phyloP scores from a whole-genome alignment of 2,888 invertebrate genomes.

The Lithophane leautieri region DNA sequence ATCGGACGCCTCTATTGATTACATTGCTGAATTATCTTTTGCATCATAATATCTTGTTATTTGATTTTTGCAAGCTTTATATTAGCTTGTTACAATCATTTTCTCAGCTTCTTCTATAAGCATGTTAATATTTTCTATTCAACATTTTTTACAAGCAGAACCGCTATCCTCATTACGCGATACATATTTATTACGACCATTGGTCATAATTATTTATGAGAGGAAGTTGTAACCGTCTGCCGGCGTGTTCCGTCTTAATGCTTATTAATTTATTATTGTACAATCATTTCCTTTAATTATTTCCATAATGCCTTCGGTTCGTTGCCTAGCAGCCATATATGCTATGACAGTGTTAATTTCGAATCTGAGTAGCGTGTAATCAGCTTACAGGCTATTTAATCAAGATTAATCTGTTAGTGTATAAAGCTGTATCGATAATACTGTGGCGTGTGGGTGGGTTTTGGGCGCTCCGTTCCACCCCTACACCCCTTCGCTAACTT shows the following conservation, averaged over 20 bases:
- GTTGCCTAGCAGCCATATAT: slow-evolving; percentile 39
- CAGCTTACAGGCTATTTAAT: slow-evolving; percentile 41
- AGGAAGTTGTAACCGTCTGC: slow-evolving; percentile 57
- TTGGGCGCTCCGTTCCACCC: slow-evolving; percentile 62
- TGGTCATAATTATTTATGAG: slow-evolving; percentile 54
- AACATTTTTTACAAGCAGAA: slow-evolving; percentile 35
- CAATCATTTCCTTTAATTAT: slow-evolving; percentile 53
- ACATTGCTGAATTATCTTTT: slow-evolving; percentile 5
- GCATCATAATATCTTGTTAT: not conserved
- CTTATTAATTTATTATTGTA: slow-evolving; percentile 58
- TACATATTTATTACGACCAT: slow-evolving; percentile 43
- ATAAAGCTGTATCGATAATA: slow-evolving; percentile 45
- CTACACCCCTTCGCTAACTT: slow-evolving; percentile 77
- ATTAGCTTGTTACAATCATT: not conserved
- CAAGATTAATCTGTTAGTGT: slow-evolving; percentile 38
- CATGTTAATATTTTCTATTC: slow-evolving; percentile 18
- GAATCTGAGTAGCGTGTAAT: slow-evolving; percentile 36
- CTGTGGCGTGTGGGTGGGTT: slow-evolving; percentile 40
- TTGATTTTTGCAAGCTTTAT: not conserved
- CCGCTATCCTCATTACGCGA: slow-evolving; percentile 46
- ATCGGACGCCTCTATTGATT: slow-evolving; percentile 4
- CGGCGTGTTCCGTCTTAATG: slow-evolving; percentile 42
- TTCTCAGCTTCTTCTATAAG: slow-evolving; percentile 8
- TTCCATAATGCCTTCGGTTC: slow-evolving; percentile 35
- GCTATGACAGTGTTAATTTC: slow-evolving; percentile 20